Conservation (phyloP, 2,888 invertebrate species). For the Lycaena phlaeas region DNA sequence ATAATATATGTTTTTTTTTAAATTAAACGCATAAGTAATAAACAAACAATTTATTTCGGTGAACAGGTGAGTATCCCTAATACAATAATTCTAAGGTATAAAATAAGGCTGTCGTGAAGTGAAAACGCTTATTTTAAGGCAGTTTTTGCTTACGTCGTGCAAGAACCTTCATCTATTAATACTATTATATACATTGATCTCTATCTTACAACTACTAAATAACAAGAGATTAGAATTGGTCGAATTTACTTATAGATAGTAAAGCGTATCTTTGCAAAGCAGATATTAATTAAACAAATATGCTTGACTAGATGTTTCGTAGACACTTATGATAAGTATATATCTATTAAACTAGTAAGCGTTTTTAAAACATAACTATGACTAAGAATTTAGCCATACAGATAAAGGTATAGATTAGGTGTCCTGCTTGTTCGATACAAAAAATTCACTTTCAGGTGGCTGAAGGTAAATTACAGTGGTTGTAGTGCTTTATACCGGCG, state of each 20-base stretch:
- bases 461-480: too few relatives aligned
- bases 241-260: background rate
- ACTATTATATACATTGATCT: slow-evolving; percentile 26
- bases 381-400: too few relatives aligned
- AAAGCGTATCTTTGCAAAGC: background rate
- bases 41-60: slow-evolving; percentile 19
- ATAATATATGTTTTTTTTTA: too few relatives aligned
- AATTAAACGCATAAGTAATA: slow-evolving; percentile 7
- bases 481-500: too few relatives aligned
- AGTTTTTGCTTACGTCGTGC: slow-evolving; percentile 58
- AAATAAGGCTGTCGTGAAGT: slow-evolving; percentile 71
- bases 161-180: slow-evolving; percentile 29
- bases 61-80: slow-evolving; percentile 17
- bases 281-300: too few relatives aligned
- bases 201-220: slow-evolving; percentile 23
- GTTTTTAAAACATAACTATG: too few relatives aligned
- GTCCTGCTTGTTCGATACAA: too few relatives aligned
- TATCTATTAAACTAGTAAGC: too few relatives aligned
- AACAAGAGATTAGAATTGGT: background rate
- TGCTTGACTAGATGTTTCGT: too few relatives aligned
- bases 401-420: too few relatives aligned
- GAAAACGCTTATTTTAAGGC: slow-evolving; percentile 63
- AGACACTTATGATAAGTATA: too few relatives aligned
- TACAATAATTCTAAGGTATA: slow-evolving; percentile 45
- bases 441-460: too few relatives aligned